These are phyloP conservation scores for Acanthurus lineatus DNA, from an alignment of 2,797 vertebrate genomes.

Conservation along the genomic window DNA sequence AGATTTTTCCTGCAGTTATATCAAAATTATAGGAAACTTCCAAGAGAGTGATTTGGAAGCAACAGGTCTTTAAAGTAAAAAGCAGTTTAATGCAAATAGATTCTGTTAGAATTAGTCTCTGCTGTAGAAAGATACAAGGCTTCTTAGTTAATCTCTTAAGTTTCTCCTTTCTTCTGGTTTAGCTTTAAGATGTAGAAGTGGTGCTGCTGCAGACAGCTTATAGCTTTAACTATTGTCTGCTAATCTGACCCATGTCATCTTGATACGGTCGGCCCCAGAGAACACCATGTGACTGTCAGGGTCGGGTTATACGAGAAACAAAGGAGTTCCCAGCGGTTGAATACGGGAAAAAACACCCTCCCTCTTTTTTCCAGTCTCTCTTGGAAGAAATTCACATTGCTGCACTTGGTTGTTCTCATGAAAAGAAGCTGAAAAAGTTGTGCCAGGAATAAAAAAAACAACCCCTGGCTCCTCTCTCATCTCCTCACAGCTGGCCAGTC, in stretches of 20 bases:
- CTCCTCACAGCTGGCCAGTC: background rate
- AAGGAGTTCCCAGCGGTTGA: background rate
- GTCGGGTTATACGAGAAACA: background rate
- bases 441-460: background rate
- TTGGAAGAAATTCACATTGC: background rate
- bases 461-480: background rate
- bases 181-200: background rate
- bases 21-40: no score
- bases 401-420: background rate
- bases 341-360: no score
- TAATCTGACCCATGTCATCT: background rate
- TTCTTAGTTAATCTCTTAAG: background rate
- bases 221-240: background rate
- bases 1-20: no score
- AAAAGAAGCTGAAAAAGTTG: background rate
- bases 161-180: background rate
- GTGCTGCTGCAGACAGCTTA: slow-evolving; percentile 37
- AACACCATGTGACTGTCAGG: background rate
- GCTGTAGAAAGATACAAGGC: background rate
- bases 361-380: background rate
- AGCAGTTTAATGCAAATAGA: no score
- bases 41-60: no score
- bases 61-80: no score
- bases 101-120: background rate
- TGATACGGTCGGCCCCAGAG: background rate